Evolutionary conservation across 2,888 invertebrate genomes (phyloP).

Genomic region (Ryuthela nishihirai): DNA sequence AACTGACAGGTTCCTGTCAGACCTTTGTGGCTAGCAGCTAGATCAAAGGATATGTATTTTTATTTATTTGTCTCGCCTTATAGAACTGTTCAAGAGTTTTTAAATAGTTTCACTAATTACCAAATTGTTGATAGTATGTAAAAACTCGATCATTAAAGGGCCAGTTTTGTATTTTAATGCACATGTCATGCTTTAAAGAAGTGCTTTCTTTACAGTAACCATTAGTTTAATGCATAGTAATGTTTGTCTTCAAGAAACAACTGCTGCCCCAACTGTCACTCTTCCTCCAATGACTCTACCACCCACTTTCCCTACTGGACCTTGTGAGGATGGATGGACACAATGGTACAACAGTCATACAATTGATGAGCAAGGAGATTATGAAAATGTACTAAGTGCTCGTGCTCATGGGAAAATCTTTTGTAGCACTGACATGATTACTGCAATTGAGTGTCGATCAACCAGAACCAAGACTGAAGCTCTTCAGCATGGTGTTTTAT

Average conservation of each 20-base stretch:
- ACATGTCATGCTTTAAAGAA: neutral
- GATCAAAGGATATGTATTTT: too few species aligned
- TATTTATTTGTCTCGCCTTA: too few species aligned
- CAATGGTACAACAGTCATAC: conserved; percentile 38
- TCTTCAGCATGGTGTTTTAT: conserved; percentile 26
- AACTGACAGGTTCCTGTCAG: too few species aligned
- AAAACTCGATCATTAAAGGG: too few species aligned
- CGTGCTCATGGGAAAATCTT: conserved; percentile 17
- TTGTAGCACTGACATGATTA: conserved; percentile 38
- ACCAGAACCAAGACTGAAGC: neutral
- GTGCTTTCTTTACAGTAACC: neutral
- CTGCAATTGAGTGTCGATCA: conserved; percentile 38
- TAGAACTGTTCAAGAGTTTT: too few species aligned
- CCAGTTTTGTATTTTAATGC: too few species aligned
- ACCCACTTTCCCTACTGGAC: conserved; percentile 13
- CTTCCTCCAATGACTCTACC: neutral
- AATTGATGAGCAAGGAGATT: conserved; percentile 37
- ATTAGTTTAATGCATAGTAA: too few species aligned
- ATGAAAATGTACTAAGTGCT: conserved; percentile 34
- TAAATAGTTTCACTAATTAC: too few species aligned
- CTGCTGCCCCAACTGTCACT: conserved; percentile 4
- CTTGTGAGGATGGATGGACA: conserved; percentile 39
- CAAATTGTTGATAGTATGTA: too few species aligned
- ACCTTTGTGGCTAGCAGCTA: too few species aligned
- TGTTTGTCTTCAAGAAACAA: conserved; percentile 3